These are phyloP conservation scores for Sthenelais limicola DNA, from an alignment of 2,888 invertebrate species.

Conservation along the genomic window DNA sequence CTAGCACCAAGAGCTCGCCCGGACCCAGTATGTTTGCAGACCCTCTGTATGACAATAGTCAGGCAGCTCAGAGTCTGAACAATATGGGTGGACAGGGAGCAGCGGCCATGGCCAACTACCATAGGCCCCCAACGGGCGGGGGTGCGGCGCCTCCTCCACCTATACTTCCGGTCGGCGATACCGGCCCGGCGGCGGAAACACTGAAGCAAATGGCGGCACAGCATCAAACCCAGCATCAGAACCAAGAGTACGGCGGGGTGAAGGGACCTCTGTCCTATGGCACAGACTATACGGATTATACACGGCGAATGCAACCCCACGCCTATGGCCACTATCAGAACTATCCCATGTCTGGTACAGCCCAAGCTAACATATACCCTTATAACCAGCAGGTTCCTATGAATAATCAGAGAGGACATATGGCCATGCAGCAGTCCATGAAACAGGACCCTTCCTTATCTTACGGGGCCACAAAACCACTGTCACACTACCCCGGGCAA, in stretches of 20 bases:
- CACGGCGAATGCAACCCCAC: slow-evolving; percentile 3
- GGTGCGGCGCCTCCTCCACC: slow-evolving; percentile 31
- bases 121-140: slow-evolving; percentile 34
- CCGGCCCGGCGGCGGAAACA: slow-evolving; percentile 92
- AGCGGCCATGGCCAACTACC: slow-evolving; percentile 24
- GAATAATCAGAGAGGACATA: background rate
- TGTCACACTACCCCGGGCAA: slow-evolving; percentile 65
- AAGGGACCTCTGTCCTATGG: slow-evolving; percentile 31
- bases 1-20: slow-evolving; percentile 23
- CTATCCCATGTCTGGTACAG: slow-evolving; percentile 28
- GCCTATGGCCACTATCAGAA: slow-evolving; percentile 29
- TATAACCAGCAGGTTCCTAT: slow-evolving; percentile 22
- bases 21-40: slow-evolving; percentile 41
- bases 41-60: slow-evolving; percentile 29
- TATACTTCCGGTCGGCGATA: slow-evolving; percentile 55
- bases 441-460: slow-evolving; percentile 48
- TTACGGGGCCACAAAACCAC: slow-evolving; percentile 65
- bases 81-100: slow-evolving; percentile 34
- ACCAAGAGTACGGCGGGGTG: slow-evolving; percentile 12
- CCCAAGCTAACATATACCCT: slow-evolving; percentile 33
- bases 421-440: slow-evolving; percentile 7
- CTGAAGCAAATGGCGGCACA: slow-evolving; percentile 98
- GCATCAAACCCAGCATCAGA: slow-evolving; percentile 81
- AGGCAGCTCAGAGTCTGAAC: background rate
- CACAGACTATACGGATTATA: background rate